Evolutionary conservation across 1,140 invertebrate species (phyloP).

Genomic region (Solenopsis fugax): DNA sequence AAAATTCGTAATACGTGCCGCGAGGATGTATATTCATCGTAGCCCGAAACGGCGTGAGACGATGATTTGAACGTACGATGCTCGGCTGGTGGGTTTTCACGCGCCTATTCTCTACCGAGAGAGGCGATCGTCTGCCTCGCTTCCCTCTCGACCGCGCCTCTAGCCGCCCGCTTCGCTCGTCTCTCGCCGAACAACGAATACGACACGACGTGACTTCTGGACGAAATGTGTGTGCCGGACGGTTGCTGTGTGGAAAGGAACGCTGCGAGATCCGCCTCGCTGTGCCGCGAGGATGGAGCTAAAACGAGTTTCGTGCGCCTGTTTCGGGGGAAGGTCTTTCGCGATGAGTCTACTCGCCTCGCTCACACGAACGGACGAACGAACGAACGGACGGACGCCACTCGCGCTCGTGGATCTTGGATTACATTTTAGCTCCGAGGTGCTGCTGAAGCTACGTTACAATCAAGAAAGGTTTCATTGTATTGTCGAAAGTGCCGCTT

Average conservation of each 20-base stretch:
- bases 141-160: conserved; percentile 16
- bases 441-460: conserved; percentile 17
- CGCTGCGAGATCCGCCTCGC: conserved; percentile 60
- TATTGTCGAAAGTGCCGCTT: conserved; percentile 6
- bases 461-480: conserved; percentile 23
- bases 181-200: conserved; percentile 48
- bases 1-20: conserved; percentile 8
- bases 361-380: conserved; percentile 24
- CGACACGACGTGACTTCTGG: conserved; percentile 63
- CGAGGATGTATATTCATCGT: not conserved
- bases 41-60: not conserved
- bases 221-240: conserved; percentile 57
- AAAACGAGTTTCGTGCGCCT: conserved; percentile 63
- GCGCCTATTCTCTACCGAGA: conserved; percentile 31
- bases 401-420: conserved; percentile 35
- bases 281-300: conserved; percentile 54
- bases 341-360: conserved; percentile 53
- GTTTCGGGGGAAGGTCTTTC: conserved; percentile 63
- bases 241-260: conserved; percentile 55
- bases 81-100: conserved; percentile 19
- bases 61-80: conserved; percentile 29
- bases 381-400: conserved; percentile 1
- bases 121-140: not conserved
- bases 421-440: conserved; percentile 55
- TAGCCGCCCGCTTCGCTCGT: conserved; percentile 4